Evolutionary conservation across 92 coral and sea anemone species (phyloP), one percentile per base, ranked within the genome.

Genomic region (Siderastrea siderea): DNA sequence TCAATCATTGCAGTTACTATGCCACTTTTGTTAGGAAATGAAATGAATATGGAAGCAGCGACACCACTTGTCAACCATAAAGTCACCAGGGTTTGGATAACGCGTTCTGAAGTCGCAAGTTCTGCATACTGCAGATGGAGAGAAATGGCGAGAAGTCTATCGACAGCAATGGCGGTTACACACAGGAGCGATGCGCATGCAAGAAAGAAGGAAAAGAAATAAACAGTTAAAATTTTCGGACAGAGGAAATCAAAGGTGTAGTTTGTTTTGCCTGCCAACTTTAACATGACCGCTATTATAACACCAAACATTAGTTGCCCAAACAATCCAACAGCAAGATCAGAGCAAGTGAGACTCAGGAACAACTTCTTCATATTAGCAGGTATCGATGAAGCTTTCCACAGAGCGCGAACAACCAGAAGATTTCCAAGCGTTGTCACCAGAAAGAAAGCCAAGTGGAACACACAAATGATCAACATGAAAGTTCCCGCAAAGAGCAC

Each of bases 101-200:
- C 38, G 38, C 91, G 82, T 12, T 52, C 73, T 26, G 65, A 50
- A n/a, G 83, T 88, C 14, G 81, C 55, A 71, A 88, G 68, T 10
- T 52, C 61, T 58, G 73, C 76, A 52, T 88, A 88, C 19, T 87
- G 73, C 10, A 88, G 63, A 12, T 88, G 91, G 43, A 88, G 82
- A 66, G 66, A 68, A 47, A 88, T 16, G 63, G 91, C 91, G 43
- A 88, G 50, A 77, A 80, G 60, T 46, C 87, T 78, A 71, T 88
- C 91, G 7, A 53, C 61, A 43, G 82, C 84, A 16, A 88, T 64
- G 6, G 84, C 67, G n/a, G 66, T 72, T 3, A 88, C 14, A 4
- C 77, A 74, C 38, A 74, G 57, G 13, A 88, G 65, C 1, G 91
- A 88, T 16, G 64, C 81, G 2, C 74, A 55, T 0, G 72, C 59